Evolutionary conservation across 2,888 invertebrate species (phyloP).

Genomic region (Dynastes maya): DNA sequence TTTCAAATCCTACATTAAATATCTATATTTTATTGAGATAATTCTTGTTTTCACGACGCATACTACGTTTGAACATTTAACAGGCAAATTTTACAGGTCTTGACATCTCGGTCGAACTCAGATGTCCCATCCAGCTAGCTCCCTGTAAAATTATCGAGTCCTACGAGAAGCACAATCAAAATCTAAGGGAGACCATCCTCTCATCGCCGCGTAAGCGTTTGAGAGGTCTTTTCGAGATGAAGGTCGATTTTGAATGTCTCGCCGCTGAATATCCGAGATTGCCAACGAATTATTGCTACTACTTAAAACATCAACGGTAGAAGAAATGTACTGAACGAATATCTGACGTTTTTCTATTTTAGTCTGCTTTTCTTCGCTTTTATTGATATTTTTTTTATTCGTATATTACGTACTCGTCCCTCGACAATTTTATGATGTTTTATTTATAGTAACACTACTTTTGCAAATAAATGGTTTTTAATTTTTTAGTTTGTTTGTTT

Average conservation of each 20-base stretch:
- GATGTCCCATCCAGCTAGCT: slow-evolving; percentile 62
- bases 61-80: too few relatives aligned
- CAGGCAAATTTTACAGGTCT: slow-evolving; percentile 55
- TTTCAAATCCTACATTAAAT: too few relatives aligned
- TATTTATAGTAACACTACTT: slow-evolving; percentile 9
- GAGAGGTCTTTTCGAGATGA: slow-evolving; percentile 54
- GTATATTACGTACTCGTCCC: background rate
- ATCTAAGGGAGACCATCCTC: slow-evolving; percentile 9
- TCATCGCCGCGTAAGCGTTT: slow-evolving; percentile 11
- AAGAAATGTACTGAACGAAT: too few relatives aligned
- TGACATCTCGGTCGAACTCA: slow-evolving; percentile 60
- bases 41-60: too few relatives aligned
- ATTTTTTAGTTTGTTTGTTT: background rate
- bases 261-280: slow-evolving; percentile 63
- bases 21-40: too few relatives aligned
- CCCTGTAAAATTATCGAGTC: slow-evolving; percentile 56
- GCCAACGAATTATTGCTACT: slow-evolving; percentile 61
- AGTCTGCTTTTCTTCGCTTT: slow-evolving; percentile 4
- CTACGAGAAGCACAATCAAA: slow-evolving; percentile 30
- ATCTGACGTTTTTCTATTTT: background rate
- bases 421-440: slow-evolving; percentile 23
- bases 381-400: background rate
- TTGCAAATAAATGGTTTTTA: slow-evolving; percentile 37
- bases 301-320: slow-evolving; percentile 70
- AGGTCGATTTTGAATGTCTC: slow-evolving; percentile 61